Percentiles rank a stretch among this genome's conserved stretches.
phyloP scores from a whole-genome alignment of 2,113 vertebrate genomes.

The Caretta caretta region DNA sequence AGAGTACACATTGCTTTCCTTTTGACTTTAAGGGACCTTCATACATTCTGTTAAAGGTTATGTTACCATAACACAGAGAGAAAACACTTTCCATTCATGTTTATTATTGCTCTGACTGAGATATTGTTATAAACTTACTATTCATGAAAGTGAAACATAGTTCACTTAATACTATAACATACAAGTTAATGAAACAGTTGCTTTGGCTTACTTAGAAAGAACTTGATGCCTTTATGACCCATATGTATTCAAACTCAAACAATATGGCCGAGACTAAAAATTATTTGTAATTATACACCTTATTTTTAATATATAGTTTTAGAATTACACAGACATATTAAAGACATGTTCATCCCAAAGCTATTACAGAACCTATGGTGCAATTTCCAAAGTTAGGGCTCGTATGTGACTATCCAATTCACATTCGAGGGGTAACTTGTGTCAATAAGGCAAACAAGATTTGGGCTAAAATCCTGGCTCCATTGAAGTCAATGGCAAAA shows the following conservation, averaged over 20 bases:
- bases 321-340: background rate
- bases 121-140: constrained; percentile 12
- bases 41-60: background rate
- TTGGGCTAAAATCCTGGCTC: background rate
- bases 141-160: background rate
- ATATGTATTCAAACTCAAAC: background rate
- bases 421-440: background rate
- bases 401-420: background rate
- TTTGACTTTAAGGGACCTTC: constrained; percentile 25
- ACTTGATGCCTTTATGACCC: constrained; percentile 37
- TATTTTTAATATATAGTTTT: constrained; percentile 4
- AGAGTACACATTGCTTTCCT: background rate
- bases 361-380: background rate
- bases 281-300: background rate
- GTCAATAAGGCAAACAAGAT: background rate
- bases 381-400: background rate
- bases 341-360: background rate
- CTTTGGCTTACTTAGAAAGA: constrained; percentile 11
- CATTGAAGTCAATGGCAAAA: background rate
- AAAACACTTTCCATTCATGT: constrained; percentile 21
- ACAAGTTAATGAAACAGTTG: background rate
- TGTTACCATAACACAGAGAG: background rate
- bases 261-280: background rate
- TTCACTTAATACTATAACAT: background rate
- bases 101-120: constrained; percentile 40